Conservation (phyloP, 2,797 vertebrate species). For the Adelosebastes latens region DNA sequence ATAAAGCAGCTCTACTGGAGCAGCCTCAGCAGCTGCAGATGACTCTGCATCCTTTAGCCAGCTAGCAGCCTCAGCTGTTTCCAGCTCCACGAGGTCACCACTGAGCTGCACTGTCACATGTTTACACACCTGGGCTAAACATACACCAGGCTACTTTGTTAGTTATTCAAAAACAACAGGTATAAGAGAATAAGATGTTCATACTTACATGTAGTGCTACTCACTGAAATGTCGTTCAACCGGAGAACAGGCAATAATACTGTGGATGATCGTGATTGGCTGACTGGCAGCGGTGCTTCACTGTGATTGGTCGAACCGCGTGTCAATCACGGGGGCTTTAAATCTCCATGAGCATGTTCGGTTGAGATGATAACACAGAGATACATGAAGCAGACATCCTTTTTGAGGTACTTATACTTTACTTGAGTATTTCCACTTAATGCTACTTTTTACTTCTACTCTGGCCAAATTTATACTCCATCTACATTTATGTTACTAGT, state of each 20-base stretch:
- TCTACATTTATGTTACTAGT: no score
- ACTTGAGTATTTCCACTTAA: not conserved
- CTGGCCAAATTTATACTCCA: no score
- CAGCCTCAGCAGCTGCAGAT: slow-evolving; percentile 41
- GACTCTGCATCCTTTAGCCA: slow-evolving; percentile 67
- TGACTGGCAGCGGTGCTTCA: not conserved
- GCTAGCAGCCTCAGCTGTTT: not conserved
- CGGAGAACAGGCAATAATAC: not conserved
- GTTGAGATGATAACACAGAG: slow-evolving; percentile 50
- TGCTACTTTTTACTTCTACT: no score
- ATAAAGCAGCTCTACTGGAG: no score
- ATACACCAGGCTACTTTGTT: accelerated
- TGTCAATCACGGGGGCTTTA: slow-evolving; percentile 29
- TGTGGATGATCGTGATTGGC: slow-evolving; percentile 40
- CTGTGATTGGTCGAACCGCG: slow-evolving; percentile 53
- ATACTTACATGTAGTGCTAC: slow-evolving; percentile 59
- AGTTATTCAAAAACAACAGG: accelerated
- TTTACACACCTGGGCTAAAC: not conserved
- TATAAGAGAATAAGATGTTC: slow-evolving; percentile 23
- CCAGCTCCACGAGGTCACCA: not conserved
- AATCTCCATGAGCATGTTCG: slow-evolving; percentile 18
- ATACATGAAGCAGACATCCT: not conserved
- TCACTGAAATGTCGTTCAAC: slow-evolving; percentile 28
- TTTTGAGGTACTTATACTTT: not conserved
- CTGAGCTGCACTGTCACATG: not conserved